Evolutionary conservation across 2,888 invertebrate species (phyloP), one percentile per base, ranked within the genome.

Genomic region (Hypselothyrea guttata): DNA sequence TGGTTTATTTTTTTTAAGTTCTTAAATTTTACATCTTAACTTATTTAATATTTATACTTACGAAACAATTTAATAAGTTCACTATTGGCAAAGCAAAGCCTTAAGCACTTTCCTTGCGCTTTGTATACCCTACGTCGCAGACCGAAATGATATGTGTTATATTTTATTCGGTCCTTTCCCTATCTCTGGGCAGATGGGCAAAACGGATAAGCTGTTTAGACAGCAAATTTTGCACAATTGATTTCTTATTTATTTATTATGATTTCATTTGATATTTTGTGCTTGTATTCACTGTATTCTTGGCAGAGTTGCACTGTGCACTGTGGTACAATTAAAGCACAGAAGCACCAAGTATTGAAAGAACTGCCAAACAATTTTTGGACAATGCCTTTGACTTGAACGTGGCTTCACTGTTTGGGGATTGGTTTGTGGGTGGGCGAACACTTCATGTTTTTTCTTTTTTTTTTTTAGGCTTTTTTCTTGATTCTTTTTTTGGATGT

Each of bases 341-440:
- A 44, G 31, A 34, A 9, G 7, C n/a, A 33, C 18, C 42, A 46
- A 22, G 46, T 48, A 22, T 22, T 22, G 52, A 41, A 51, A 44
- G 51, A 75, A 71, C 67, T 70, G 73, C 51, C 76, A 75, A 74
- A 73, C 72, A 66, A 64, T 70, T 75, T 64, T 75, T 64, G 49
- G 55, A 54, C 62, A 66, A 53, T 60, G 63, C 60, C 75, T 70
- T 66, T 53, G 70, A 66, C 49, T 56, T 58, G 33, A 51, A 12
- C 18, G 34, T 18, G 42, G 11, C 38, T 35, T 48, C 16, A 27
- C 18, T 22, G 30, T n/a, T 37, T 49, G 33, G n/a, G n/a, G n/a
- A n/a, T n/a, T 41, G 28, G 34, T 8, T 18, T 22, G n/a, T 9
- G n/a, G n/a, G 5, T 4, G 16, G 15, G 16, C 2, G 34, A 37